A percentile compares a stretch with the other conserved stretches of the same genome.
Evolutionary conservation across 2,113 vertebrate species (phyloP).

Genomic region (Hippocampus guttulatus): DNA sequence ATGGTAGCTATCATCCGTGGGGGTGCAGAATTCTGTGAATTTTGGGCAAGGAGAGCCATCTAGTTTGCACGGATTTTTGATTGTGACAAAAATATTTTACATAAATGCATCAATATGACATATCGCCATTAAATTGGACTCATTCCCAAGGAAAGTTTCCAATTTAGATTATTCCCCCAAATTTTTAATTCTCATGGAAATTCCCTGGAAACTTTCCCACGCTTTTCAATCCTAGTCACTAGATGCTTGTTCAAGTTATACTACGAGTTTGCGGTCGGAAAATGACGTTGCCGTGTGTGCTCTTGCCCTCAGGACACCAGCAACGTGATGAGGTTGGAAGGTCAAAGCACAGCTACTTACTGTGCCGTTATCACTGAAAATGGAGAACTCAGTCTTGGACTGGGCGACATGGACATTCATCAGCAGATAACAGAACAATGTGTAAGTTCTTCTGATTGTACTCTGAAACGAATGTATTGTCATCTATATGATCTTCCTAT

Average conservation of each 20-base stretch:
- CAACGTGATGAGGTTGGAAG: slow-evolving; percentile 59
- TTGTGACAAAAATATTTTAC: no score
- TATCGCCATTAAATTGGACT: no score
- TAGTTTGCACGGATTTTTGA: no score
- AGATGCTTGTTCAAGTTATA: background rate
- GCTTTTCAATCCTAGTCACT: background rate
- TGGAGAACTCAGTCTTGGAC: slow-evolving; percentile 80
- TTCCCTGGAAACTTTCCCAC: no score
- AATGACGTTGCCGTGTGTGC: background rate
- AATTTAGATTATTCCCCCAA: no score
- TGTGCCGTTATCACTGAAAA: slow-evolving; percentile 68
- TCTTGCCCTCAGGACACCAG: slow-evolving; percentile 62
- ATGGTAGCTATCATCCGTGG: slow-evolving; percentile 75
- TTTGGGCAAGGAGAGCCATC: no score
- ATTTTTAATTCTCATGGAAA: no score
- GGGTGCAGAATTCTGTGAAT: background rate
- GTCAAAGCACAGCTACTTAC: slow-evolving; percentile 72
- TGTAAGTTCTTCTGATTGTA: slow-evolving; percentile 60
- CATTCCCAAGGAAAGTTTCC: no score
- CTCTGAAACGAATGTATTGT: background rate
- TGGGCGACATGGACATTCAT: slow-evolving; percentile 90
- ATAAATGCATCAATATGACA: no score
- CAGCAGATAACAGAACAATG: slow-evolving; percentile 79
- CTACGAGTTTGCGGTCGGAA: background rate
- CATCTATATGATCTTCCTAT: slow-evolving; percentile 12